phyloP scores from a whole-genome alignment of 2,888 invertebrate genomes.

The Brachylomia viminalis region DNA sequence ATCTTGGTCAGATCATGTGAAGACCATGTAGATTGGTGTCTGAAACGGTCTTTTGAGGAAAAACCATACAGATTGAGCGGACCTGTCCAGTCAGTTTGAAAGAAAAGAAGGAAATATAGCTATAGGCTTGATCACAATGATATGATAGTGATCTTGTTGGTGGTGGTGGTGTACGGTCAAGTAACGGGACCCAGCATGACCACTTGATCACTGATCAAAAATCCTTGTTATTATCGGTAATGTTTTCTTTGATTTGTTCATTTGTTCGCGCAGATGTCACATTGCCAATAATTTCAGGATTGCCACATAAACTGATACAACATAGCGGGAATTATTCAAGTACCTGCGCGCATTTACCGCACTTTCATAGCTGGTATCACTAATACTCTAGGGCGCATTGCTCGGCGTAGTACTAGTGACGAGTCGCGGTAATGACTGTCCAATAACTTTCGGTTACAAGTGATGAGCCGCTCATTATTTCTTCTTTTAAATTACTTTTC shows the following conservation, averaged over 20 bases:
- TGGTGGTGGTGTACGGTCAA: neutral
- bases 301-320: neutral
- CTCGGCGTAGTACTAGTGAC: neutral
- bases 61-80: too few species aligned
- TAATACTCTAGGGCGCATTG: neutral
- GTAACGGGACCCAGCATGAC: neutral
- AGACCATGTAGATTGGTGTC: too few species aligned
- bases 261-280: neutral
- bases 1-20: too few species aligned
- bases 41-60: too few species aligned
- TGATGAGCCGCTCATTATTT: neutral
- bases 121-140: neutral
- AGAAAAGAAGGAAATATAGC: neutral
- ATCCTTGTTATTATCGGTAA: neutral
- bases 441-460: neutral
- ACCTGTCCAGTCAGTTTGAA: too few species aligned
- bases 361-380: neutral
- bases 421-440: neutral
- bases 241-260: neutral
- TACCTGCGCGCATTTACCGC: neutral
- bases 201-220: neutral
- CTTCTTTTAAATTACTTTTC: neutral
- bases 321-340: neutral
- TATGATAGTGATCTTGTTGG: too few species aligned
- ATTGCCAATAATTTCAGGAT: neutral